Evolutionary conservation across 2,888 invertebrate species (phyloP).

Genomic region (Ischnus inquisitorius): DNA sequence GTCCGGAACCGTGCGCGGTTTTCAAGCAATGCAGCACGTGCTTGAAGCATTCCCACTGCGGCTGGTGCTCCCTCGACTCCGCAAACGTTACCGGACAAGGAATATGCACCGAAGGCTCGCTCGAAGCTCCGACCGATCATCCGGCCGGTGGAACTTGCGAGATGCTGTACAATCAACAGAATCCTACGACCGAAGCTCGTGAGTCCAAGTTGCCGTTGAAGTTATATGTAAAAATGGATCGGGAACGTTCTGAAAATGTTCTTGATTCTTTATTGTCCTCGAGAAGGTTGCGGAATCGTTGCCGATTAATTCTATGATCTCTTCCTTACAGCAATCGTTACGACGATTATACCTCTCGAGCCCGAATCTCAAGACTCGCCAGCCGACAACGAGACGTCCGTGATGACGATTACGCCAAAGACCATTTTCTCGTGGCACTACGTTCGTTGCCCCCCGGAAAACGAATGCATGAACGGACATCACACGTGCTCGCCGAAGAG

Average conservation of each 20-base stretch:
- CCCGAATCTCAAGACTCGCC: constrained; percentile 66
- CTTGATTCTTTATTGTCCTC: too few relatives aligned
- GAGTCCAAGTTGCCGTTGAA: constrained; percentile 55
- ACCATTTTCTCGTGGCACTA: constrained; percentile 94
- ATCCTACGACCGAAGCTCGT: constrained; percentile 76
- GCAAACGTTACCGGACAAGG: constrained; percentile 89
- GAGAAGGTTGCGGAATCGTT: too few relatives aligned
- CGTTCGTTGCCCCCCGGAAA: constrained; percentile 95
- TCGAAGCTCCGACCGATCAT: constrained; percentile 88
- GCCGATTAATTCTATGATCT: neutral
- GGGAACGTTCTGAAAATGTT: too few relatives aligned
- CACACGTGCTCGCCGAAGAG: constrained; percentile 95
- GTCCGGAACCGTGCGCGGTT: constrained; percentile 94
- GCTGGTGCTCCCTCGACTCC: constrained; percentile 94
- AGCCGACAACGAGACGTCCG: constrained; percentile 74
- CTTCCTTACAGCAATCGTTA: constrained; percentile 69
- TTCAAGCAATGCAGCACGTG: constrained; percentile 95
- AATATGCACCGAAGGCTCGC: constrained; percentile 95
- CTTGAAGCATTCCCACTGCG: constrained; percentile 95
- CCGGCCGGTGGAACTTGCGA: constrained; percentile 87
- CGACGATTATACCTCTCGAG: constrained; percentile 71
- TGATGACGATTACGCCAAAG: constrained; percentile 68
- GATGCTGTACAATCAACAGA: constrained; percentile 84
- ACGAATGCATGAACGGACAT: constrained; percentile 96
- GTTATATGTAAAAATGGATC: too few relatives aligned